Base-by-base conservation (phyloP, 2,797 vertebrate genomes). In the Squalus acanthias region DNA sequence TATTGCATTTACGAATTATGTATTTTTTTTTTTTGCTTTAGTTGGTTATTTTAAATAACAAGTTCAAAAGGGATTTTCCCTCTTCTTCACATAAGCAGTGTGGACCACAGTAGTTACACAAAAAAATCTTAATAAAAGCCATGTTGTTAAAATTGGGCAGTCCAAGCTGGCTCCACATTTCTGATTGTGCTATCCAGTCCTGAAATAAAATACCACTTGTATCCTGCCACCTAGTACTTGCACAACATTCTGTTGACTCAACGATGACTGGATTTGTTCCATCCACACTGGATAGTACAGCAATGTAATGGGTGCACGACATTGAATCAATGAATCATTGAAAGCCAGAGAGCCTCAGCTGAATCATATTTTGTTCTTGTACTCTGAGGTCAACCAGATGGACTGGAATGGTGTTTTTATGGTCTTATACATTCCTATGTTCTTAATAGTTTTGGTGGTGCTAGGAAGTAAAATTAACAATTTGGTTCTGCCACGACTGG, bases 151-250 rank as follows among this genome's bases (percentile, higher is more conserved):
- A 72, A 72, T 70, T 95, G 12, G 39, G 67, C 24, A 95, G 24
- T 0, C 20, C 20, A 95, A 72, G 67, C 39, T 50, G 69, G 70
- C 22, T 95, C 29, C 70, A 20, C 24, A 17, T 91, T 91, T 63
- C 88, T 91, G 57, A 63, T 57, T 60, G 24, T 1, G 26, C 69
- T 53, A 0, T 95, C 22, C 39, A 29, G 69, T 57, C 53, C 26
- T 33, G 70, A 95, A 74, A 50, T n/a, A 95, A 76, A 72, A 93
- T 69, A 39, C 53, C 10, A n/a, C 70, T 95, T 76, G 39, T 95
- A 95, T 53, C 69, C 70, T 29, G 26, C 13, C 26, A 20, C 24
- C 12, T 13, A 57, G 53, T 29, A 57, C 7, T 60, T 95, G 69
- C 46, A 95, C 46, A 72, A 17, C 24, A 95, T n/a, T 72, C 50